Evolutionary conservation across 92 coral and sea anemone genomes (phyloP).

Genomic region (Hydrozoanthus gracilis): DNA sequence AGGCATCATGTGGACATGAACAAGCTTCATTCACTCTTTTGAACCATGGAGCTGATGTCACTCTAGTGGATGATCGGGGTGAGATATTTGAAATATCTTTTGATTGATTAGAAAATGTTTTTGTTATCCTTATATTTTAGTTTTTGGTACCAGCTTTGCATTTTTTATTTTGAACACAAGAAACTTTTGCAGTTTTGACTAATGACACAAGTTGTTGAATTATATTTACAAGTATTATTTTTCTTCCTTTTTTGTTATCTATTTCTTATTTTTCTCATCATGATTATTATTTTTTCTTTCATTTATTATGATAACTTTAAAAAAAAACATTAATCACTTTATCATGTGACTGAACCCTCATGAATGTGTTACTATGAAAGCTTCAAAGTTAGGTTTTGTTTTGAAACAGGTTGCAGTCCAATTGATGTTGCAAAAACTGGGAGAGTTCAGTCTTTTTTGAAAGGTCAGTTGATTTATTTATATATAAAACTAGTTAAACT

Average conservation of each 20-base stretch:
- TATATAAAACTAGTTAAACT: not conserved
- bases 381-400: not conserved
- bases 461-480: conserved; percentile 58
- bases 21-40: conserved; percentile 71
- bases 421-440: conserved; percentile 80
- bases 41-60: conserved; percentile 91
- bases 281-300: not conserved
- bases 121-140: not conserved
- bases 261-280: not conserved
- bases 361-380: not conserved
- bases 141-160: not conserved
- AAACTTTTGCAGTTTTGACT: no score
- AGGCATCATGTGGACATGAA: conserved; percentile 93
- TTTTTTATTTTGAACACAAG: not conserved
- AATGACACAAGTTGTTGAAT: no score
- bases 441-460: conserved; percentile 67
- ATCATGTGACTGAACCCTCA: not conserved
- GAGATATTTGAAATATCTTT: not conserved
- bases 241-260: no score
- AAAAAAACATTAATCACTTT: no score
- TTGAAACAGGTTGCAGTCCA: conserved; percentile 75
- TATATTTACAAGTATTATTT: no score
- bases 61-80: conserved; percentile 92
- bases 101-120: not conserved
- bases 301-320: not conserved